phyloP scores from a whole-genome alignment of 2,113 vertebrate species.

The Enhydra lutris region DNA sequence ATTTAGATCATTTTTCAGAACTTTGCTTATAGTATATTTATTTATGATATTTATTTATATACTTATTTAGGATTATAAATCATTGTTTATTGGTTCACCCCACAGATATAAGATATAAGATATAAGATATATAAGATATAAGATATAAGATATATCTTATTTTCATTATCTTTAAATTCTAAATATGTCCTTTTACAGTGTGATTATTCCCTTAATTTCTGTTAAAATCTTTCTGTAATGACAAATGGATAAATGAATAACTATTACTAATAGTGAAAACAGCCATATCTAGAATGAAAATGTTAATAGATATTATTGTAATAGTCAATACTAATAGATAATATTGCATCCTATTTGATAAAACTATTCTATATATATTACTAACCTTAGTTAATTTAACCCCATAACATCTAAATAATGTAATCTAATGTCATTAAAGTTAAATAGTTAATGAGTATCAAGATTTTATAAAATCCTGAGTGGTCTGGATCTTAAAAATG shows the following conservation, averaged over 20 bases:
- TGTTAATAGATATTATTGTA: not conserved
- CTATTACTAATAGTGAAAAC: not conserved
- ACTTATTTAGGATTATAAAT: not conserved
- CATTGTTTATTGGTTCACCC: not conserved
- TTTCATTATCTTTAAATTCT: not conserved
- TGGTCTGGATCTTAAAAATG: not conserved
- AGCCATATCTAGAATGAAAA: not conserved
- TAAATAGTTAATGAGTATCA: not conserved
- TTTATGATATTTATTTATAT: not conserved
- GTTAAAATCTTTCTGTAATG: not conserved
- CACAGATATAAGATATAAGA: not conserved
- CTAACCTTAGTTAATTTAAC: not conserved
- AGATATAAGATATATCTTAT: not conserved
- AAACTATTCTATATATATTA: not conserved
- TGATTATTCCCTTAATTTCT: not conserved
- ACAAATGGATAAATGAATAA: not conserved
- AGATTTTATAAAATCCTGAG: not conserved
- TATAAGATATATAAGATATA: too few relatives aligned
- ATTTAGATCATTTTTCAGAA: not conserved
- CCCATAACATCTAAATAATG: not conserved
- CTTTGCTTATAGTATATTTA: not conserved
- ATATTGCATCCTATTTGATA: not conserved
- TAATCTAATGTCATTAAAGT: not conserved
- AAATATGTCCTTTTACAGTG: not conserved
- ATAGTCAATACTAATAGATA: not conserved